Percentiles rank a stretch among this genome's conserved stretches.
Evolutionary conservation across 2,888 invertebrate species (phyloP).

Genomic region (Liodrosophila aerea): DNA sequence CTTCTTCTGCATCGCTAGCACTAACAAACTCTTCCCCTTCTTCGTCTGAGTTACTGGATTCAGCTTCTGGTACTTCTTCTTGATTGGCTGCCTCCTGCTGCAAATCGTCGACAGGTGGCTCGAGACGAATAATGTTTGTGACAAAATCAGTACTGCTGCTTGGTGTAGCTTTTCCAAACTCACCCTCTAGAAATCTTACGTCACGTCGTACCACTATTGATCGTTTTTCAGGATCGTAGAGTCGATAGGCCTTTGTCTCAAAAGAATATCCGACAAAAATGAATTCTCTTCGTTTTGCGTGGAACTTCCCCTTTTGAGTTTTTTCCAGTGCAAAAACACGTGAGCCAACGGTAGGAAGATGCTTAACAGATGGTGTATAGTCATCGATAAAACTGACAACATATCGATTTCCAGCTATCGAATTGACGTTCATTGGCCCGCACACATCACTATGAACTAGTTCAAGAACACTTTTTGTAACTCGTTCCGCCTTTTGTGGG

Average conservation of each 20-base stretch:
- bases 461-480: too few relatives aligned
- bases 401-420: not conserved
- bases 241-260: too few relatives aligned
- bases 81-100: too few relatives aligned
- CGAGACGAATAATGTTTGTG: too few relatives aligned
- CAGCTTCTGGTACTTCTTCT: too few relatives aligned
- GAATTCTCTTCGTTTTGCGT: not conserved
- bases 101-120: too few relatives aligned
- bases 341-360: constrained; percentile 1
- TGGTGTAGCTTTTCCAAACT: too few relatives aligned
- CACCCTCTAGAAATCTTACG: not conserved
- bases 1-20: not conserved
- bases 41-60: not conserved
- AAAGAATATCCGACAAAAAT: not conserved
- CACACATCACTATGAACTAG: too few relatives aligned
- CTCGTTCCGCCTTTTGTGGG: too few relatives aligned
- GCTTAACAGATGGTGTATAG: not conserved
- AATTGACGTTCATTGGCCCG: not conserved
- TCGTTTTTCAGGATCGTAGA: not conserved
- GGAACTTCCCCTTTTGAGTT: not conserved
- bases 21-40: not conserved
- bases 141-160: too few relatives aligned
- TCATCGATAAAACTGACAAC: not conserved
- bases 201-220: not conserved
- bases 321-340: not conserved